Evolutionary conservation across 1,140 invertebrate species (phyloP), one percentile per base, ranked within the genome.

Genomic region (Drosophila kurseongensis): DNA sequence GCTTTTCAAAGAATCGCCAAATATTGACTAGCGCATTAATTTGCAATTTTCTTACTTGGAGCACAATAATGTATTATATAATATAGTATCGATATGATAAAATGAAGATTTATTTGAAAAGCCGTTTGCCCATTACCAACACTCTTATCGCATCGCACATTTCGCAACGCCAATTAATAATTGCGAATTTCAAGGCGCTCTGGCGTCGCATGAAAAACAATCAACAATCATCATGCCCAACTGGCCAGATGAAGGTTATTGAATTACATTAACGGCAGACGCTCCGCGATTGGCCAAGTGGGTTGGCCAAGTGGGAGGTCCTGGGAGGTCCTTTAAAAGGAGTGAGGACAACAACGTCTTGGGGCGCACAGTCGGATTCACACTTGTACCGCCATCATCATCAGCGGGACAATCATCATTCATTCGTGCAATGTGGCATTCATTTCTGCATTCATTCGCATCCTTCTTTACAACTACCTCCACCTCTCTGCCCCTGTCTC

Each of bases 371-470:
- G 47, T 52, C 9, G 48, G 32, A 69, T 48, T 69, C 65, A 47
- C 67, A 69, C 67, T 69, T 69, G 63, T 36, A 36, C 18, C 32
- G 63, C 16, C 35, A 47, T 16, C 66, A 45, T 55, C 27, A 36
- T 62, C 38, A 44, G 18, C 27, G 50, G 44, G 35, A 73, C 71
- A 79, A 57, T 80, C 56, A 75, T 75, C 80, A 69, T 61, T 79
- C 63, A 83, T 83, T 69, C 58, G 63, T 52, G 56, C 80, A 72
- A 80, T 84, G 76, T 72, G 65, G 48, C 73, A 85, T 71, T 71
- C 68, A 71, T 82, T 78, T 62, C 68, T 74, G 67, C 68, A 81
- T 67, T 72, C 72, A 47, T 51, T 78, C 58, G 60, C 58, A 65
- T 61, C 57, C 35, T n/a, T 32, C 16, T 32, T 29, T 6, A 32